Evolutionary conservation across 1,140 invertebrate species (phyloP).

Genomic region (Chrysomallon squamiferum): DNA sequence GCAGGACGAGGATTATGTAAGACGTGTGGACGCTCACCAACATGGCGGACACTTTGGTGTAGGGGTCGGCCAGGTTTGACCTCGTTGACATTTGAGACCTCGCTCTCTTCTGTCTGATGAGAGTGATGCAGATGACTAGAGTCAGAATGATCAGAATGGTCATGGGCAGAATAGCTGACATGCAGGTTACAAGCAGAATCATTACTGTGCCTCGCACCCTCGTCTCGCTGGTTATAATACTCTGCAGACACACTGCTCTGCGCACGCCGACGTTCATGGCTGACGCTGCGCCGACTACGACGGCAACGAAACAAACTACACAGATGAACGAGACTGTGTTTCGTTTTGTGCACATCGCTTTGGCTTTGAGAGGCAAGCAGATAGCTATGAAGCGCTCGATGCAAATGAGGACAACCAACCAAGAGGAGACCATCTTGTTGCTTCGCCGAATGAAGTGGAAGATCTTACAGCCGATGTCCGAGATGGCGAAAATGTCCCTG

Average conservation of each 20-base stretch:
- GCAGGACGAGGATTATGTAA: constrained; percentile 22
- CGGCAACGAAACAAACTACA: constrained; percentile 14
- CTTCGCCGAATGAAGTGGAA: constrained; percentile 36
- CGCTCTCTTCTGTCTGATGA: constrained; percentile 3
- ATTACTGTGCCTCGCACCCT: constrained; percentile 8
- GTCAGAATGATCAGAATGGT: constrained; percentile 16
- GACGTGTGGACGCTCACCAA: constrained; percentile 18
- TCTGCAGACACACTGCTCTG: constrained; percentile 25
- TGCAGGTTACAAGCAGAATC: constrained; percentile 10
- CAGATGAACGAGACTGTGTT: constrained; percentile 9
- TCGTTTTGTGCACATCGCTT: constrained; percentile 22
- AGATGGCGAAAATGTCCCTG: constrained; percentile 28
- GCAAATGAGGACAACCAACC: constrained; percentile 41
- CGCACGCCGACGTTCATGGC: constrained; percentile 22
- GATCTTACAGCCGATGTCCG: constrained; percentile 22
- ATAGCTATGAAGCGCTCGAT: constrained; percentile 43
- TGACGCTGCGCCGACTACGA: constrained; percentile 21
- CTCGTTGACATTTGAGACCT: not conserved
- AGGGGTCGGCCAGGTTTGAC: not conserved
- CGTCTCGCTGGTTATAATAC: constrained; percentile 14
- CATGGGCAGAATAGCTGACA: constrained; percentile 19
- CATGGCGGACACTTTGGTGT: constrained; percentile 20
- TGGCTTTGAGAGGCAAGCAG: constrained; percentile 38
- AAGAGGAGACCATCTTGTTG: constrained; percentile 46
- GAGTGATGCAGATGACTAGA: constrained; percentile 18